phyloP scores from a whole-genome alignment of 2,113 vertebrate species.

The Xenopus borealis region DNA sequence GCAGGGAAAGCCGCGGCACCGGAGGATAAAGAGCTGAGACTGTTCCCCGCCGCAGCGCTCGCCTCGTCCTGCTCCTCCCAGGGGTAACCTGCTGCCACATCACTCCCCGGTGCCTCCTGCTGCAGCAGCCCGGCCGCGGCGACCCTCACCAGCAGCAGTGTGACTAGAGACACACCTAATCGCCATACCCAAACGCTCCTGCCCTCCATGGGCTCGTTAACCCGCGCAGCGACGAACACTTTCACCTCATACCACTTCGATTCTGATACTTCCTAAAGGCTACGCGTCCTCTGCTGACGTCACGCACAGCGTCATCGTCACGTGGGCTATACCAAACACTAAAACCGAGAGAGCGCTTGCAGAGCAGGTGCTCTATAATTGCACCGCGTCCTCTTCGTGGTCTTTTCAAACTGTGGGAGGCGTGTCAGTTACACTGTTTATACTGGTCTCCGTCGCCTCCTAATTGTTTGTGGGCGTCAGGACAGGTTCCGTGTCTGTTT shows the following conservation, averaged over 20 bases:
- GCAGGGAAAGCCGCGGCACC: constrained; percentile 56
- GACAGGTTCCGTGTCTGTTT: too few species aligned
- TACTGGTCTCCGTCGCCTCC: too few species aligned
- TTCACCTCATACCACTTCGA: constrained; percentile 20
- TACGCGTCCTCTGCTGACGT: too few species aligned
- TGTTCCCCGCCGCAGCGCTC: constrained; percentile 63
- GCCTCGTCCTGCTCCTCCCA: constrained; percentile 55
- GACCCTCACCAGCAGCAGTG: constrained; percentile 60
- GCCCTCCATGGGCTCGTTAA: constrained; percentile 71
- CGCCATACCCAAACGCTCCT: constrained; percentile 66
- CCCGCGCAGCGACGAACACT: constrained; percentile 46
- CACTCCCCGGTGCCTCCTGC: constrained; percentile 55
- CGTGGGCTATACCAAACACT: too few species aligned
- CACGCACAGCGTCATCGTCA: too few species aligned
- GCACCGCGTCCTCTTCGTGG: too few species aligned
- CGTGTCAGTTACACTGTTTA: too few species aligned
- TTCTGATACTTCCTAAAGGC: too few species aligned
- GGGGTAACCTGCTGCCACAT: constrained; percentile 45
- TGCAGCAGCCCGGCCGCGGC: constrained; percentile 56
- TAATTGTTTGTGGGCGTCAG: too few species aligned
- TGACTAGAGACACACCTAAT: constrained; percentile 68
- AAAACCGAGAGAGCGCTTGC: too few species aligned
- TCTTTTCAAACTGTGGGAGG: too few species aligned
- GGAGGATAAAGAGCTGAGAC: constrained; percentile 62
- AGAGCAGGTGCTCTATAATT: too few species aligned